Evolutionary conservation across 2,113 vertebrate genomes (phyloP).

Genomic region (Orthochromis malagaraziensis): DNA sequence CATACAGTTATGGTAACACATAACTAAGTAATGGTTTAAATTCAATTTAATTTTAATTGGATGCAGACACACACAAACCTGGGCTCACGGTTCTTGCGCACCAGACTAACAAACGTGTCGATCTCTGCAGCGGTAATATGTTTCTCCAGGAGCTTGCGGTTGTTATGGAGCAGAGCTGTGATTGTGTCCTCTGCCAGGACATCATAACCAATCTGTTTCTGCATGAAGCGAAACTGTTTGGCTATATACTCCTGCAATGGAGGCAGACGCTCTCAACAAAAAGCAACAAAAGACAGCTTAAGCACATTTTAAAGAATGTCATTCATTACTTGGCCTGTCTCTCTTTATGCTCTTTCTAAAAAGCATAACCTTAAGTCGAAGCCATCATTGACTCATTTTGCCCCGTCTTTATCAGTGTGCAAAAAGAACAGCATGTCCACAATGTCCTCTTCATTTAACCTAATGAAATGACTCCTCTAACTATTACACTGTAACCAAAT

Average conservation of each 20-base stretch:
- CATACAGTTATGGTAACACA: background rate
- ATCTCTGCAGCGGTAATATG: slow-evolving; percentile 98
- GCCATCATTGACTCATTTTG: background rate
- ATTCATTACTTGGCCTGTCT: background rate
- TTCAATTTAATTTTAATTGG: background rate
- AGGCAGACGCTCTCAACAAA: background rate
- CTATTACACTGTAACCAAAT: background rate
- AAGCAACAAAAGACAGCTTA: background rate
- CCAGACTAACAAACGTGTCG: slow-evolving; percentile 96
- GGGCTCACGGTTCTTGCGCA: slow-evolving; percentile 96
- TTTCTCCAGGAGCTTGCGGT: slow-evolving; percentile 95
- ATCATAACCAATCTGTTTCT: slow-evolving; percentile 98
- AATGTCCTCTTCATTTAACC: background rate
- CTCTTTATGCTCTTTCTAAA: background rate
- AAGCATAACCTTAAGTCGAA: background rate
- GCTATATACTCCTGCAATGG: slow-evolving; percentile 90
- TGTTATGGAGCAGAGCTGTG: slow-evolving; percentile 95
- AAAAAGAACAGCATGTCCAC: background rate
- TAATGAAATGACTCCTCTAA: background rate
- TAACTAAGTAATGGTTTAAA: background rate
- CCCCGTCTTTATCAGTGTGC: background rate
- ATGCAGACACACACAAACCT: slow-evolving; percentile 73
- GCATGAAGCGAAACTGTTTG: slow-evolving; percentile 99
- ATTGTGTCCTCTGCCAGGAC: slow-evolving; percentile 98
- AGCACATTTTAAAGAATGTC: background rate